phyloP scores from a whole-genome alignment of 2,888 invertebrate genomes.

The Melieria crassipennis region DNA sequence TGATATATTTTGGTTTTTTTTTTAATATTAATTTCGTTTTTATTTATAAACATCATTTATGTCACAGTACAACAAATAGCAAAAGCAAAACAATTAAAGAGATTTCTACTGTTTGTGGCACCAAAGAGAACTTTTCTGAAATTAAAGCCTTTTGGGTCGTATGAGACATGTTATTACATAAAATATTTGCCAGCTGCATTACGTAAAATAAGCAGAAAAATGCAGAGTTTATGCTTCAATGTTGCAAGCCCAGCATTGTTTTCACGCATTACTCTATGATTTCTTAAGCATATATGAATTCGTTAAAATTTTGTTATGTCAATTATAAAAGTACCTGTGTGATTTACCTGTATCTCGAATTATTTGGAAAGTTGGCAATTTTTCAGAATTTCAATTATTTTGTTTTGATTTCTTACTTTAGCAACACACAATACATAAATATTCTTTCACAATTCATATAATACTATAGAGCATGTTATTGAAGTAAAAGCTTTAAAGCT shows the following conservation, averaged over 20 bases:
- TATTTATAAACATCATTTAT: conserved; percentile 7
- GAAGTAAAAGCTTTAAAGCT: conserved; percentile 16
- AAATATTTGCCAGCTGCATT: conserved; percentile 3
- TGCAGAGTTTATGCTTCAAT: background rate
- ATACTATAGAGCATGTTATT: conserved; percentile 28
- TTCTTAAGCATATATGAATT: background rate
- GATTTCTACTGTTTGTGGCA: conserved; percentile 70
- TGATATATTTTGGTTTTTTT: conserved; percentile 16
- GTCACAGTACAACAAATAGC: conserved; percentile 7
- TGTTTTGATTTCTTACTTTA: conserved; percentile 1
- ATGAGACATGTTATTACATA: background rate
- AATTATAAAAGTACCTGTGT: background rate
- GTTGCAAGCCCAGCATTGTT: background rate
- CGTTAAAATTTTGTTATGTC: background rate
- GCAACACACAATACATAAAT: conserved; percentile 23
- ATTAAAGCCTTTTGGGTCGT: conserved; percentile 64
- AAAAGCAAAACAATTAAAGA: conserved; percentile 45
- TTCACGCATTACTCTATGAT: background rate
- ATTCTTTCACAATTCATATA: conserved; percentile 31
- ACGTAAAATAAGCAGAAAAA: background rate
- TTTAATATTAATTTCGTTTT: conserved; percentile 26
- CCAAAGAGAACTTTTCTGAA: conserved; percentile 78
- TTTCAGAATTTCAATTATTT: conserved; percentile 15
- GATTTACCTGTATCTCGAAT: background rate
- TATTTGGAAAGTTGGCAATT: conserved; percentile 27